phyloP scores from a whole-genome alignment of 2,113 vertebrate species.

The Columbina picui region DNA sequence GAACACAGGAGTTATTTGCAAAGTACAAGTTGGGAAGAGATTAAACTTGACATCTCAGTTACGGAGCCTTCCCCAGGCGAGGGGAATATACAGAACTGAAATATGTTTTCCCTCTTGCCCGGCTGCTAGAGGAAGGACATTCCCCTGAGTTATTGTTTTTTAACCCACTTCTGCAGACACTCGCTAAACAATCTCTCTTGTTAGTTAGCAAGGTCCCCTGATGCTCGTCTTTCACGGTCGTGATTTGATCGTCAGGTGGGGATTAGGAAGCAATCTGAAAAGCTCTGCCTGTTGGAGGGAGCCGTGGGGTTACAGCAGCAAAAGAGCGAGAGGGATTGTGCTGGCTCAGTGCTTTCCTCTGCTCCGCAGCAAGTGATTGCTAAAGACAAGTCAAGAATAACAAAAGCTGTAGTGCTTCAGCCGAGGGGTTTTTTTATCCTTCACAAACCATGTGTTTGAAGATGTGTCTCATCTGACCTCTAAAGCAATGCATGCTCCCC shows the following conservation, averaged over 20 bases:
- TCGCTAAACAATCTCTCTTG: background rate
- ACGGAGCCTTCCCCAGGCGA: background rate
- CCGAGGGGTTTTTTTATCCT: background rate
- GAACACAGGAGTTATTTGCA: slow-evolving; percentile 29
- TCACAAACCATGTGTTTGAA: background rate
- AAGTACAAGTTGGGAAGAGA: slow-evolving; percentile 4
- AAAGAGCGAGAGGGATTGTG: background rate
- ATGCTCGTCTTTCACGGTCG: background rate
- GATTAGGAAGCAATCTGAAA: background rate
- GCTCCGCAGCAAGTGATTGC: background rate
- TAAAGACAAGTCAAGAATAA: background rate
- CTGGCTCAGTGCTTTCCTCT: background rate
- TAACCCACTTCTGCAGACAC: background rate
- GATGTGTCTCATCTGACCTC: background rate
- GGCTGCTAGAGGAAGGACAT: background rate
- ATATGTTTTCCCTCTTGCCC: background rate
- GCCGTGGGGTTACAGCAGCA: rapidly evolving
- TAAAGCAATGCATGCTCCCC: rapidly evolving
- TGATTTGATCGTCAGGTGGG: background rate
- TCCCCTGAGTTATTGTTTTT: background rate
- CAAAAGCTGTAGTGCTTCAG: background rate
- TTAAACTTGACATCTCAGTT: slow-evolving; percentile 30
- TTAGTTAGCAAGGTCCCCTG: background rate
- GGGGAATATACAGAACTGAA: background rate
- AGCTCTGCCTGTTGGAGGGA: background rate